These are phyloP conservation scores for Frieseomelitta varia DNA, from an alignment of 1,140 invertebrate genomes.

Conservation along the genomic window DNA sequence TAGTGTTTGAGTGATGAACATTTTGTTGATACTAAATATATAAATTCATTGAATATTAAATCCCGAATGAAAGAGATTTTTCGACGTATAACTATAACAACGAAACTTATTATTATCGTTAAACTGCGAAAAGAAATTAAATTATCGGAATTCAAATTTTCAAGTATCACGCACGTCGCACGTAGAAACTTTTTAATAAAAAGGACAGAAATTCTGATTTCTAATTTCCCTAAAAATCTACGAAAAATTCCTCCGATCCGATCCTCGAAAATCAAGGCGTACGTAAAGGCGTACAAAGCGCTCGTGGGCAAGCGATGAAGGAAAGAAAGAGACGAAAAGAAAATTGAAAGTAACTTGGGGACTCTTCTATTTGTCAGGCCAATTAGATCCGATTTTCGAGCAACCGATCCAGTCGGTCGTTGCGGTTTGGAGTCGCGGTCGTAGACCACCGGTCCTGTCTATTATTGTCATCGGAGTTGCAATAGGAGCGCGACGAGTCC, in stretches of 20 bases:
- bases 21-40: no score
- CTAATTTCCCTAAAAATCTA: no score
- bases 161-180: no score
- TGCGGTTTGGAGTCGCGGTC: constrained; percentile 28
- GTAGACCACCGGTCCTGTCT: constrained; percentile 62
- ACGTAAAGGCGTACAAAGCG: fast-evolving
- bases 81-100: no score
- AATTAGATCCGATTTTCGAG: constrained; percentile 45
- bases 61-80: no score
- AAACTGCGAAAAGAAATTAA: no score
- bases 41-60: no score
- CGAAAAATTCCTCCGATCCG: not conserved
- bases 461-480: constrained; percentile 64
- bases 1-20: no score
- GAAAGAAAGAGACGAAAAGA: not conserved
- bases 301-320: not conserved
- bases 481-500: constrained; percentile 58
- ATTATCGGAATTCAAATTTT: no score
- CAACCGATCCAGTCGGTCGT: constrained; percentile 38
- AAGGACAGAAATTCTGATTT: no score
- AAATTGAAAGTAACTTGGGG: not conserved
- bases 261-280: not conserved
- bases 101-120: no score
- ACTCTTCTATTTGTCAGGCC: not conserved
- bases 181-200: no score